phyloP scores from a whole-genome alignment of 2,797 vertebrate genomes.

The Galagoides demidoff region DNA sequence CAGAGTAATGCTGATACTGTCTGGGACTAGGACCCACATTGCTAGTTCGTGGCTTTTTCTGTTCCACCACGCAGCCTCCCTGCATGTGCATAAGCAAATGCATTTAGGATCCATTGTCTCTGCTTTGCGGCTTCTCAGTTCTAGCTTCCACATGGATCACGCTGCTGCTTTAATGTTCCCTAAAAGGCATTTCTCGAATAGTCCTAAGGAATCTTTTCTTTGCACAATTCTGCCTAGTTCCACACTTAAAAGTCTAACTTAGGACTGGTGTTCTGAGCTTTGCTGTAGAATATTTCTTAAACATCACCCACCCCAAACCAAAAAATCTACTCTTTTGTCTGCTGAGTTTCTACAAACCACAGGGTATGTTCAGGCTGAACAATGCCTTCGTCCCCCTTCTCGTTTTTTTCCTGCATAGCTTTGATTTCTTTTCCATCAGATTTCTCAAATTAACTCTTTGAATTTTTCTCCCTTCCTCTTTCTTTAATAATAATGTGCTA shows the following conservation, averaged over 20 bases:
- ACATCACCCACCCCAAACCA: not conserved
- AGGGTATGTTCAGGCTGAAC: not conserved
- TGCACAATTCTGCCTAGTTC: not conserved
- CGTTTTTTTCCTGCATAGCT: not conserved
- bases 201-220: not conserved
- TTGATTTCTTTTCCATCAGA: not conserved
- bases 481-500: conserved; percentile 32
- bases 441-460: conserved; percentile 29
- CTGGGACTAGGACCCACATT: not conserved
- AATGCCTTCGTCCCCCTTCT: not conserved
- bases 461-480: not conserved
- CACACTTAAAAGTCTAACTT: conserved; percentile 26
- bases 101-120: not conserved
- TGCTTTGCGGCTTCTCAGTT: conserved; percentile 51
- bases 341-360: not conserved
- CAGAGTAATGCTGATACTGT: not conserved
- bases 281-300: not conserved
- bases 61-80: not conserved
- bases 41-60: not conserved
- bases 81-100: conserved; percentile 49
- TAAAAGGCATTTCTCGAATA: not conserved
- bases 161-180: not conserved
- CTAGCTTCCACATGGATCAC: not conserved
- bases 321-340: not conserved
- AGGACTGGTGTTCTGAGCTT: conserved; percentile 33